Evolutionary conservation across 1,140 invertebrate genomes (phyloP).

Genomic region (Pseudomyrmex gracilis): DNA sequence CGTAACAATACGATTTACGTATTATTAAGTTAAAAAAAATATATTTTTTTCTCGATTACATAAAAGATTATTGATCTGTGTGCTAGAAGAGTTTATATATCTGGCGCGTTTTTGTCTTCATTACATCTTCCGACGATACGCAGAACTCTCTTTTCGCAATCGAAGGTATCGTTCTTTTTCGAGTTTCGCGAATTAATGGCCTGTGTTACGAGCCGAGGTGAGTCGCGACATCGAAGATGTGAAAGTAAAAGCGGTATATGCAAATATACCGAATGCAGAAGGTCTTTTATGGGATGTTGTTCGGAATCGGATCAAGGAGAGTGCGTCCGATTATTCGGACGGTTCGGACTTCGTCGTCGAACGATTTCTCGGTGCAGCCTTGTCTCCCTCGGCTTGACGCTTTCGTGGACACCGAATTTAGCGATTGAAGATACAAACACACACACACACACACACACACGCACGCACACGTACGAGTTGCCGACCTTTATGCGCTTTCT

Average conservation of each 20-base stretch:
- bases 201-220: constrained; percentile 3
- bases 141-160: neutral
- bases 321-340: constrained; percentile 52
- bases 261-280: constrained; percentile 60
- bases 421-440: constrained; percentile 17
- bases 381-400: constrained; percentile 24
- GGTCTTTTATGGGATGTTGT: constrained; percentile 49
- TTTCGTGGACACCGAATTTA: constrained; percentile 61
- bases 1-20: too few relatives aligned
- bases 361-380: constrained; percentile 20
- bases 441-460: neutral
- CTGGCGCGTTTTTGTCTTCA: too few relatives aligned
- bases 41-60: neutral
- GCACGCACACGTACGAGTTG: constrained; percentile 3
- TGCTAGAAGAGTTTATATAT: neutral
- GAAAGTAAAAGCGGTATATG: constrained; percentile 74
- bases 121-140: too few relatives aligned
- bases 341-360: neutral
- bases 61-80: neutral
- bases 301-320: constrained; percentile 54
- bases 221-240: neutral
- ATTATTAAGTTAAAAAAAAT: neutral
- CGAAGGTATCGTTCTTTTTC: neutral
- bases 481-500: constrained; percentile 56
- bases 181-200: constrained; percentile 19